Evolutionary conservation across 2,113 vertebrate genomes (phyloP), one percentile per base, ranked within the genome.

Genomic region (Ophiodon elongatus): DNA sequence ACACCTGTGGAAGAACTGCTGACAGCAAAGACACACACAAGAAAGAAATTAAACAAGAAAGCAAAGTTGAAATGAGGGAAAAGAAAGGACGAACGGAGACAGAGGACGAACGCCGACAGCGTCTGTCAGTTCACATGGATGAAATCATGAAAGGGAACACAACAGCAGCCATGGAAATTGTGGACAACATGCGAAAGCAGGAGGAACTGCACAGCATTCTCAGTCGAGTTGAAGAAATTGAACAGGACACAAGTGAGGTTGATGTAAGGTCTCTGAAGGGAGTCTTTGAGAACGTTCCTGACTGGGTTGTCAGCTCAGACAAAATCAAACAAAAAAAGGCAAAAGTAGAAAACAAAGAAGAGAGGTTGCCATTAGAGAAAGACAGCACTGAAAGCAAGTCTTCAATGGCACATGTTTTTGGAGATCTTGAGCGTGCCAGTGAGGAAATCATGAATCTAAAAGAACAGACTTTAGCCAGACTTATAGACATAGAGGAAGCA

Each of bases 381-480:
- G 93, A 94, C 9, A 93, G 88, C 0, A 0, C 68, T 6, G 95
- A 96, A 57, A 92, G 86, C 0, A 85, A 94, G 27, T 93, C 95
- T 0, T 96, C 96, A 0, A 89, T 99, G 93, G 95, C 96, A 10
- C 85, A 96, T 63, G 96, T 95, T 67, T 99, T 97, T 37, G 98
- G 96, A 79, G 97, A 99, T 84, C 94, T 99, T 52, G 97, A 97
- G 57, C 91, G 95, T 83, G 97, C 97, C 14, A 98, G 97, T 79
- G 93, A 94, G n/a, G 97, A 98, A 87, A 98, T 99, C 25, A 95
- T 96, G 25, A 92, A 91, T 85, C 91, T 99, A 73, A 99, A 98
- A 88, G 97, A 99, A 77, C 97, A 99, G 89, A 99, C 97, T 0
- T 91, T 99, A 64, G 96, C 97, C 45, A 96, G 96, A 87, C 95